These are phyloP conservation scores for Pelobates fuscus DNA, from an alignment of 2,113 vertebrate species.

Conservation along the genomic window DNA sequence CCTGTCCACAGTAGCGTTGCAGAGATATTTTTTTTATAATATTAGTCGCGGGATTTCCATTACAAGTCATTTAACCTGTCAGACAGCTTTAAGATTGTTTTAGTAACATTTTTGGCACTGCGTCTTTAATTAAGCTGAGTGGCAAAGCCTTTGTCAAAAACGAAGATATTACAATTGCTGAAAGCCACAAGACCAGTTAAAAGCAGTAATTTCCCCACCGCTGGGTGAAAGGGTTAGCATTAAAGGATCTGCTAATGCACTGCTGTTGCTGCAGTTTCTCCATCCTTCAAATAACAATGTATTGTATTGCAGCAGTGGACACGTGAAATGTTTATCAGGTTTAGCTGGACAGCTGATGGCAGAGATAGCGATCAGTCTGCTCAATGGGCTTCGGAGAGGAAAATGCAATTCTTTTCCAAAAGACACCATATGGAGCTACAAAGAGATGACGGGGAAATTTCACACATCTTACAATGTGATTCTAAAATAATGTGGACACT, in stretches of 20 bases:
- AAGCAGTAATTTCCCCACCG: slow-evolving; percentile 43
- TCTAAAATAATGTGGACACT: slow-evolving; percentile 2
- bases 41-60: slow-evolving; percentile 21
- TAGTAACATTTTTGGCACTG: slow-evolving; percentile 41
- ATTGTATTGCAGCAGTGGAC: slow-evolving; percentile 13
- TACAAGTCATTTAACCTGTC: slow-evolving; percentile 40
- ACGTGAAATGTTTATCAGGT: not conserved
- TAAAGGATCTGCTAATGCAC: slow-evolving; percentile 49
- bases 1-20: not conserved
- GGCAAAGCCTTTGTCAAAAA: slow-evolving; percentile 44
- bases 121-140: slow-evolving; percentile 47
- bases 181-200: slow-evolving; percentile 50
- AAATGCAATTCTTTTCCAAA: not conserved
- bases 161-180: slow-evolving; percentile 36
- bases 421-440: not conserved
- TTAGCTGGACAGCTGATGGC: not conserved
- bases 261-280: slow-evolving; percentile 17
- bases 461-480: not conserved
- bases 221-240: slow-evolving; percentile 44
- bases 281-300: slow-evolving; percentile 39
- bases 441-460: slow-evolving; percentile 8
- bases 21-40: not conserved
- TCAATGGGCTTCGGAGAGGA: not conserved
- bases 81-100: slow-evolving; percentile 16
- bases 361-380: not conserved